Evolutionary conservation across 37 sponge, comb jelly and placozoan genomes (phyloP), one percentile per base, ranked within the genome.

Genomic region (Hexactinellida sp.): DNA sequence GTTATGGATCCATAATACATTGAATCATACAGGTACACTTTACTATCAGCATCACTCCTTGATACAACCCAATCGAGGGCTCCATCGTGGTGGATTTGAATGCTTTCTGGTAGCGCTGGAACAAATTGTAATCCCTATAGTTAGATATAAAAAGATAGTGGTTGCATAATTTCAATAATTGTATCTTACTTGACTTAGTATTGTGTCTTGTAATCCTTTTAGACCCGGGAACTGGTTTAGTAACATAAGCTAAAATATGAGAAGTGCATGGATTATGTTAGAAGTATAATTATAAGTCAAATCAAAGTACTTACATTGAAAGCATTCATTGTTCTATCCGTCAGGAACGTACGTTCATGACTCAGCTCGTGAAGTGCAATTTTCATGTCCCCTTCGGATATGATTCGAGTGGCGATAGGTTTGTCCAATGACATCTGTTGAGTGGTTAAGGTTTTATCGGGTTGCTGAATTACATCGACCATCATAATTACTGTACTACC

Each of bases 81-180:
- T 63, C 76, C 76, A 63, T 63, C 76, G 76, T 63, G 76, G 76
- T 32, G 76, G 76, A 63, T n/a, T 63, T 63, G 76, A 21, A 63
- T 32, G 30, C 76, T 63, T 63, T n/a, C 76, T 63, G 76, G 76
- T 25, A 63, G 76, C 3, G 76, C 21, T 25, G 76, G 76, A 63
- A n/a, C 30, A n/a, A 63, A 63, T 25, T 32, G 76, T 63, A 3
- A n/a, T 63, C 76, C 76, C 76, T 63, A 63, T 3, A 32, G 34
- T 10, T 63, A 23, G 21, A 47, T 63, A 25, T 63, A 23, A 63
- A 7, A 63, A 63, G 76, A 63, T 63, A 10, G 30, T n/a, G 21
- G 5, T 21, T 63, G 3, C 30, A 63, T 63, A 63, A 21, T 21
- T 25, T 23, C 13, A 63, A 32, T 25, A 7, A 63, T 63, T 21